phyloP scores from a whole-genome alignment of 2,888 invertebrate genomes.

The Drosophila macrospina region DNA sequence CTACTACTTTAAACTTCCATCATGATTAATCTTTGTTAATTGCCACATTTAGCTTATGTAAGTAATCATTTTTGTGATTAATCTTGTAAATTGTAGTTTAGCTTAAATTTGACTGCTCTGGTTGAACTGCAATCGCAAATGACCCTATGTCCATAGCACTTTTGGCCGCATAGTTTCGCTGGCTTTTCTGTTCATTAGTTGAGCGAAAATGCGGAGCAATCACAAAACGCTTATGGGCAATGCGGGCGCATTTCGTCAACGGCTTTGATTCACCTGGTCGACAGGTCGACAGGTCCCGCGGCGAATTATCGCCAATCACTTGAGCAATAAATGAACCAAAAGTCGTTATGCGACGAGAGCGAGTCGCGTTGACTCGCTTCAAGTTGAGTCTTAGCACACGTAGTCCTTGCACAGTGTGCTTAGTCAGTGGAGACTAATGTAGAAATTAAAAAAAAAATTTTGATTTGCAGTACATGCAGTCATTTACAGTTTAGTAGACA shows the following conservation, averaged over 20 bases:
- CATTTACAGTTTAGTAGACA: too few species aligned
- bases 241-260: constrained; percentile 37
- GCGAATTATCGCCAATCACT: constrained; percentile 73
- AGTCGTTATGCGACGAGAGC: constrained; percentile 61
- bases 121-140: constrained; percentile 10
- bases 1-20: neutral
- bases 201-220: constrained; percentile 46
- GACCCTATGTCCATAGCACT: neutral
- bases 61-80: neutral
- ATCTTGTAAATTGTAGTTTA: neutral
- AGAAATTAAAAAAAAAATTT: too few species aligned
- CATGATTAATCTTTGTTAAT: too few species aligned
- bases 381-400: constrained; percentile 33
- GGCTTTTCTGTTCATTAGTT: constrained; percentile 18
- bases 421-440: neutral
- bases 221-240: constrained; percentile 52
- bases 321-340: constrained; percentile 70
- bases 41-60: too few species aligned
- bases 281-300: constrained; percentile 92
- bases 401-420: constrained; percentile 15
- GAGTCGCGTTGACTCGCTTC: constrained; percentile 18
- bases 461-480: neutral
- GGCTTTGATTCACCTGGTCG: constrained; percentile 21
- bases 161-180: neutral
- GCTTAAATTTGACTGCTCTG: neutral